Percentiles rank a stretch among this genome's conserved stretches.
Conservation (phyloP, 2,888 invertebrate genomes). For the Vanessa cardui region DNA sequence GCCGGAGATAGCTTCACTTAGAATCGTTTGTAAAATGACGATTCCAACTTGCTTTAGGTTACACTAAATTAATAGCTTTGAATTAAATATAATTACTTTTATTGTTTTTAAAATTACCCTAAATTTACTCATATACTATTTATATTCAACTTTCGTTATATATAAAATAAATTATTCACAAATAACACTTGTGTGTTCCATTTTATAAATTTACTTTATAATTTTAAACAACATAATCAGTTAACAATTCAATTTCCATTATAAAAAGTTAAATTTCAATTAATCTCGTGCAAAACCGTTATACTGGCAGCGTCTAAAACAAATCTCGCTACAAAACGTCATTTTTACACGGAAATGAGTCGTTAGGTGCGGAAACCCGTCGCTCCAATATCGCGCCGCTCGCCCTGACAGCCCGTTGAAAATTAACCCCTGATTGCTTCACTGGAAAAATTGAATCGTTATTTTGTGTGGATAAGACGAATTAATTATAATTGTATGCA, state of each 20-base stretch:
- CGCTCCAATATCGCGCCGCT: constrained; percentile 49
- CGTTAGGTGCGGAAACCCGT: constrained; percentile 48
- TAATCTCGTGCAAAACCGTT: not conserved
- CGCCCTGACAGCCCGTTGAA: constrained; percentile 43
- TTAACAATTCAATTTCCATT: not conserved
- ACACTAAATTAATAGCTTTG: no score
- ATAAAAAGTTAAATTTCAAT: constrained; percentile 3
- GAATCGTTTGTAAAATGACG: no score
- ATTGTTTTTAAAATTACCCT: no score
- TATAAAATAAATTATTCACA: no score
- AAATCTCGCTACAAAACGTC: constrained; percentile 44
- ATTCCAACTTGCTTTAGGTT: no score
- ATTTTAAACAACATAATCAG: no score
- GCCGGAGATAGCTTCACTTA: no score
- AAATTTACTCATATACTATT: no score
- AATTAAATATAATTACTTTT: no score
- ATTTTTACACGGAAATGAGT: constrained; percentile 56
- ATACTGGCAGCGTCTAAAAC: constrained; percentile 14
- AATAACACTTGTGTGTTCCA: no score
- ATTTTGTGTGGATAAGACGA: constrained; percentile 47
- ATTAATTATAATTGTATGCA: not conserved
- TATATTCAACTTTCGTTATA: no score
- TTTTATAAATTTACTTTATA: not conserved
- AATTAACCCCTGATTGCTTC: constrained; percentile 68
- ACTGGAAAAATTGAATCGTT: constrained; percentile 47